These are phyloP conservation scores for Cepaea nemoralis DNA, from an alignment of 1,140 invertebrate species.

Conservation along the genomic window DNA sequence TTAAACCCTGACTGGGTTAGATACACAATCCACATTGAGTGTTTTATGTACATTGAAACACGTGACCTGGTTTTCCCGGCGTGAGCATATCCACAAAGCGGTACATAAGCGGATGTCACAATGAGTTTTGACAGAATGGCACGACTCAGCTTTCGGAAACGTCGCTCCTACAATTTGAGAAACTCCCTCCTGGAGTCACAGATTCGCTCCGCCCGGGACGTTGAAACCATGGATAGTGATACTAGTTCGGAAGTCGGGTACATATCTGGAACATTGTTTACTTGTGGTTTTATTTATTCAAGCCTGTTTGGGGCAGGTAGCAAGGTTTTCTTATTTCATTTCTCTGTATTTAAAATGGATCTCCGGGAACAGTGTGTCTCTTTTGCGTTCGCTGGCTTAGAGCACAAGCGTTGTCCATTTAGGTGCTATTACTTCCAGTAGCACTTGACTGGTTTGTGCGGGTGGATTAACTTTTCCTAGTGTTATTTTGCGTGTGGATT, in stretches of 20 bases:
- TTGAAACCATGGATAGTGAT: slow-evolving; percentile 14
- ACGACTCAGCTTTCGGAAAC: slow-evolving; percentile 18
- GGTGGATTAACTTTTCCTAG: no score
- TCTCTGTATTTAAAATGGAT: no score
- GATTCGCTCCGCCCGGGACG: neutral
- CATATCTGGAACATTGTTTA: no score
- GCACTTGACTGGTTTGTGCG: no score
- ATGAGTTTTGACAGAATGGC: slow-evolving; percentile 11
- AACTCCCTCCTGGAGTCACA: slow-evolving; percentile 11
- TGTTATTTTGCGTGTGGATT: no score
- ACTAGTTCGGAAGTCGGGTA: slow-evolving; percentile 23
- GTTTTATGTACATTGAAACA: neutral
- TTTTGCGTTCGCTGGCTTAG: no score
- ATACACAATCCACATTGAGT: no score
- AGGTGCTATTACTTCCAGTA: no score
- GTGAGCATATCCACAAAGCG: neutral
- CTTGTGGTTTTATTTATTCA: no score
- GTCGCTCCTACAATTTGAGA: slow-evolving; percentile 3
- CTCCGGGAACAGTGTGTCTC: no score
- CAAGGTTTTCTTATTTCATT: no score
- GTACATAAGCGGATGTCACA: neutral
- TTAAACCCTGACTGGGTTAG: neutral
- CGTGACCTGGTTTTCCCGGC: neutral
- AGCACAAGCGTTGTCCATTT: no score
- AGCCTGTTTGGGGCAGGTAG: neutral